Percentiles rank a stretch among this genome's conserved stretches.
These are phyloP conservation scores for Neoscelio sp. DNA, from an alignment of 2,888 invertebrate species.

Conservation along the genomic window DNA sequence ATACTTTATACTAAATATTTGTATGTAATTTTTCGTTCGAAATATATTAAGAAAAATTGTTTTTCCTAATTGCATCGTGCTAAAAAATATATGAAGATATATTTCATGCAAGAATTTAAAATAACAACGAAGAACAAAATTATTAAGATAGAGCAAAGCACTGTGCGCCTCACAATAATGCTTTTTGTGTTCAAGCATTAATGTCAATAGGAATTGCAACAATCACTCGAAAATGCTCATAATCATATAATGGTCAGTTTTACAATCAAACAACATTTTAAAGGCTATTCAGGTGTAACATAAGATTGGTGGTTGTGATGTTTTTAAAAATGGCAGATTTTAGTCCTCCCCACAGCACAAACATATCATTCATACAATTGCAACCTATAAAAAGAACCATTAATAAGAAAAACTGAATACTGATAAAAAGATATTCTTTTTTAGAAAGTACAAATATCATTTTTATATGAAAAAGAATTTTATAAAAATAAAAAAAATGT, in stretches of 20 bases:
- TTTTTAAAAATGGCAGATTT: constrained; percentile 28
- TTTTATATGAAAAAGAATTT: constrained; percentile 27
- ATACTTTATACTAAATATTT: constrained; percentile 51
- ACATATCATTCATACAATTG: constrained; percentile 15
- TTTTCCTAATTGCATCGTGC: constrained; percentile 42
- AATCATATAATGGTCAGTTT: constrained; percentile 41
- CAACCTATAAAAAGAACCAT: not conserved
- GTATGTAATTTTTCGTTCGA: constrained; percentile 54
- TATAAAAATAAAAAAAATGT: constrained; percentile 31
- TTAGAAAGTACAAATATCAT: constrained; percentile 38
- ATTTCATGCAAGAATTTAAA: constrained; percentile 26
- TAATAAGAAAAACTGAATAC: constrained; percentile 4
- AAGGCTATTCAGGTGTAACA: constrained; percentile 37
- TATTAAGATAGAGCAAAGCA: constrained; percentile 44
- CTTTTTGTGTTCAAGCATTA: constrained; percentile 61
- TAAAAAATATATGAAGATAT: constrained; percentile 10
- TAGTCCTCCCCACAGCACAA: constrained; percentile 56
- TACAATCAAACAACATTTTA: constrained; percentile 27
- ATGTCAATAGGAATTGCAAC: constrained; percentile 53
- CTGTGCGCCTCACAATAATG: constrained; percentile 59
- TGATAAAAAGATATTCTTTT: constrained; percentile 12
- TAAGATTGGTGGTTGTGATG: constrained; percentile 61
- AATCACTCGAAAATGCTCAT: constrained; percentile 50
- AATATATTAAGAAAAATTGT: constrained; percentile 5
- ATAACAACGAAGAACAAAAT: constrained; percentile 44